Percentiles rank a stretch among this genome's conserved stretches.
Evolutionary conservation across 2,888 invertebrate species (phyloP).

Genomic region (Agrilus cyanescens): DNA sequence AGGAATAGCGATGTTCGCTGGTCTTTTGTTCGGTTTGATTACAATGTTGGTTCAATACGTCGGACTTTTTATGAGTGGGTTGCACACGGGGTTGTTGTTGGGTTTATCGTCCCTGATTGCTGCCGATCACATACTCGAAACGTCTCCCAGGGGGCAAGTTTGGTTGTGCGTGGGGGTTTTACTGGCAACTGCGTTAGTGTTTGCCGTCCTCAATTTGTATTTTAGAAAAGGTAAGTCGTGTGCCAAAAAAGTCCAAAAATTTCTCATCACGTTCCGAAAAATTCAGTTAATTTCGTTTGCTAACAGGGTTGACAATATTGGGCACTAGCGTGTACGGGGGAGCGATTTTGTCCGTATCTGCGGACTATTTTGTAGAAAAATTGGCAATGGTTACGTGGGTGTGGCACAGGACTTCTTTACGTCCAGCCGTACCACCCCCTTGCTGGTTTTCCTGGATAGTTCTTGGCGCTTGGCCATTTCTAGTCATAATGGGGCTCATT

Average conservation of each 20-base stretch:
- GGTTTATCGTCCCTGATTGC: slow-evolving; percentile 47
- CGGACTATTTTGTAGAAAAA: slow-evolving; percentile 66
- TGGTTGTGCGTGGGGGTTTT: slow-evolving; percentile 62
- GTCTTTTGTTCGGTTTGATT: slow-evolving; percentile 64
- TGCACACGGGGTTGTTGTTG: slow-evolving; percentile 59
- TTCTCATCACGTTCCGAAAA: neutral
- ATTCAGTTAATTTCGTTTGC: neutral
- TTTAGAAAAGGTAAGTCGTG: slow-evolving; percentile 54
- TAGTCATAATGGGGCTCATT: slow-evolving; percentile 52
- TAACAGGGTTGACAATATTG: slow-evolving; percentile 54
- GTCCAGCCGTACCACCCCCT: slow-evolving; percentile 43
- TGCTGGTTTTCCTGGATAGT: slow-evolving; percentile 67
- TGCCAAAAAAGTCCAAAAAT: neutral
- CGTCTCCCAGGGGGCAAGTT: slow-evolving; percentile 39
- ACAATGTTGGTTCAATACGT: slow-evolving; percentile 75
- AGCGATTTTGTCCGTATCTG: slow-evolving; percentile 54
- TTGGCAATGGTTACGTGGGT: slow-evolving; percentile 60
- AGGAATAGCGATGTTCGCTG: slow-evolving; percentile 62
- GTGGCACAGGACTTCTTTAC: slow-evolving; percentile 52
- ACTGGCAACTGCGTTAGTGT: slow-evolving; percentile 53
- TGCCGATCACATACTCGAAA: slow-evolving; percentile 48
- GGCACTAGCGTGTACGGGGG: slow-evolving; percentile 69
- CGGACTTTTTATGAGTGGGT: slow-evolving; percentile 69
- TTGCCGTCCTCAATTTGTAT: slow-evolving; percentile 59
- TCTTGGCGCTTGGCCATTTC: slow-evolving; percentile 60